phyloP scores from a whole-genome alignment of 1,140 invertebrate genomes.

The Plectrocnemia conspersa region DNA sequence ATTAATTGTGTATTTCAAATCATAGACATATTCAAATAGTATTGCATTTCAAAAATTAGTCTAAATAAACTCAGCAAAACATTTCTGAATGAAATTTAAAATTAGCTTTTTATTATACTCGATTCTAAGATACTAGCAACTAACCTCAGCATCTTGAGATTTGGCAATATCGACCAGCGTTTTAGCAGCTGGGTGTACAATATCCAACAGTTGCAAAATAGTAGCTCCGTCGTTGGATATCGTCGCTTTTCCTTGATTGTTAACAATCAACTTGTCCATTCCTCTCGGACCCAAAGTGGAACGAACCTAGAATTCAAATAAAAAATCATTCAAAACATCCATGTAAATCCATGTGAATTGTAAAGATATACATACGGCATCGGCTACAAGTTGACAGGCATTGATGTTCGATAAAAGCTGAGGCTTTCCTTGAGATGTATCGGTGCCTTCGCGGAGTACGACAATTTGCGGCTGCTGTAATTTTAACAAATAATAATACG shows the following conservation, averaged over 20 bases:
- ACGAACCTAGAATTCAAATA: conserved; percentile 50
- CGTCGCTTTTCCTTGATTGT: conserved; percentile 80
- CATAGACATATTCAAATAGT: too few species aligned
- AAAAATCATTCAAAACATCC: conserved; percentile 5
- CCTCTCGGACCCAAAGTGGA: conserved; percentile 97
- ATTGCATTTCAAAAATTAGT: too few species aligned
- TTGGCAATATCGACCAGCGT: conserved; percentile 98
- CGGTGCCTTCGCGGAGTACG: conserved; percentile 96
- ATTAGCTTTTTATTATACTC: conserved; percentile 9
- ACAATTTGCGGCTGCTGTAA: conserved; percentile 96
- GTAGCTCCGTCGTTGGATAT: conserved; percentile 99
- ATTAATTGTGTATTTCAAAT: too few species aligned
- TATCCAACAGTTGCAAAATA: conserved; percentile 94
- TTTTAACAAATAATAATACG: conserved; percentile 21
- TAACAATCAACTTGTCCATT: conserved; percentile 99
- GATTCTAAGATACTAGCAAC: too few species aligned
- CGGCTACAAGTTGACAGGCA: conserved; percentile 95
- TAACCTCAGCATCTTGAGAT: conserved; percentile 97
- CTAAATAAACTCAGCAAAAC: too few species aligned
- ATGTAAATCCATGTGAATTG: neutral
- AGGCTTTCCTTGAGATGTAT: conserved; percentile 90
- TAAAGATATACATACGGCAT: conserved; percentile 65
- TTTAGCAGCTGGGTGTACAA: conserved; percentile 97
- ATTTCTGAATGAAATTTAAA: conserved; percentile 19
- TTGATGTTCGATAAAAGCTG: conserved; percentile 98